These are phyloP conservation scores for Mormyrus lacerda DNA, from an alignment of 2,113 vertebrate species.

Conservation along the genomic window DNA sequence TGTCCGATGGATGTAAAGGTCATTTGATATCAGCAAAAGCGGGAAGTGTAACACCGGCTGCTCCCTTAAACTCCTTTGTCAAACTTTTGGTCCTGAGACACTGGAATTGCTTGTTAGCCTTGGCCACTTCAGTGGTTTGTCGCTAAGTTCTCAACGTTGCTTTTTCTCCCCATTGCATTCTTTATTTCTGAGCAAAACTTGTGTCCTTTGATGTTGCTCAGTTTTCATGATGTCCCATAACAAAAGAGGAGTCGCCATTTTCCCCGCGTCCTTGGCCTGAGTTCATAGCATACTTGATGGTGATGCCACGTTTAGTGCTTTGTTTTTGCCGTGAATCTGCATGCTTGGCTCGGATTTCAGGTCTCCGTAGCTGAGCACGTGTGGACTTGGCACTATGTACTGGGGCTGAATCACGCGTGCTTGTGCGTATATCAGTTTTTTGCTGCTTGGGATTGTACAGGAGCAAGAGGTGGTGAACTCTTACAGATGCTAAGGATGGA, in stretches of 20 bases:
- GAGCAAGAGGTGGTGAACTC: background rate
- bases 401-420: background rate
- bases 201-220: background rate
- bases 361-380: background rate
- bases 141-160: background rate
- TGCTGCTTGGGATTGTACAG: background rate
- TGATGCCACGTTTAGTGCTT: background rate
- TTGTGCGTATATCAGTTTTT: background rate
- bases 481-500: background rate
- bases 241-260: background rate
- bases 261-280: background rate
- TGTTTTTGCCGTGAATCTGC: background rate
- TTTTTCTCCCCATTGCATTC: background rate
- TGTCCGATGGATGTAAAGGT: constrained; percentile 25
- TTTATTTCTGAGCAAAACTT: background rate
- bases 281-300: background rate
- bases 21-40: constrained; percentile 43
- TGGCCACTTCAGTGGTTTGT: background rate
- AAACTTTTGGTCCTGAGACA: background rate
- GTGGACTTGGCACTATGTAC: background rate
- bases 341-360: background rate
- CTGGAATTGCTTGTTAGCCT: background rate
- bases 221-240: background rate
- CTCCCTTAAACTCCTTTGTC: background rate
- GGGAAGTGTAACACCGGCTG: constrained; percentile 18